Evolutionary conservation across 2,888 invertebrate genomes (phyloP).

Genomic region (Yponomeuta evonymella): DNA sequence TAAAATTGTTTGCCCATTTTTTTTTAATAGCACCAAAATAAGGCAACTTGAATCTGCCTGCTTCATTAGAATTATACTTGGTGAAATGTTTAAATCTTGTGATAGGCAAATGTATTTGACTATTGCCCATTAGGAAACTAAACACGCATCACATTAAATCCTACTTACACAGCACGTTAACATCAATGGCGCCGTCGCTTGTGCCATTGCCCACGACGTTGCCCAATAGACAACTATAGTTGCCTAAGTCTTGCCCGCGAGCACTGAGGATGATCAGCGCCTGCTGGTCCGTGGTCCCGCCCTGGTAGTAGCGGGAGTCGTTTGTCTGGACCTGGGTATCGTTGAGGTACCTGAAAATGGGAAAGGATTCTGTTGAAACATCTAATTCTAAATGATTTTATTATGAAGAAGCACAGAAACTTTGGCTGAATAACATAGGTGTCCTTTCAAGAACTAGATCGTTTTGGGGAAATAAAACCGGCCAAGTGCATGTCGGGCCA

Average conservation of each 20-base stretch:
- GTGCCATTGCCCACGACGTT: constrained; percentile 87
- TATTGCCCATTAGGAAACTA: neutral
- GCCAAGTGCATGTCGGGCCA: too few species aligned
- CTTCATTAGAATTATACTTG: too few species aligned
- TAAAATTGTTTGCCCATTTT: too few species aligned
- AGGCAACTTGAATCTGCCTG: too few species aligned
- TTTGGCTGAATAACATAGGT: too few species aligned
- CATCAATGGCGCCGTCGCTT: constrained; percentile 83
- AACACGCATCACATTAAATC: neutral
- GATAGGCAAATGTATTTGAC: too few species aligned
- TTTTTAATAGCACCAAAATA: too few species aligned
- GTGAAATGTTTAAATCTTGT: too few species aligned
- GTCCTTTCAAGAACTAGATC: too few species aligned
- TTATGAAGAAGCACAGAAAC: too few species aligned
- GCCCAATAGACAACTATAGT: constrained; percentile 87
- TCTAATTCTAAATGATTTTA: too few species aligned
- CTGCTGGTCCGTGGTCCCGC: constrained; percentile 84
- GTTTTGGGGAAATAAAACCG: too few species aligned
- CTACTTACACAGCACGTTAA: constrained; percentile 89
- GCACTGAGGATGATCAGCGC: constrained; percentile 86
- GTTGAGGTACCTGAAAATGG: constrained; percentile 80
- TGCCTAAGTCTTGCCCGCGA: constrained; percentile 86
- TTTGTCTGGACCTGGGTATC: constrained; percentile 74
- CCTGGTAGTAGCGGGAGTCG: constrained; percentile 78
- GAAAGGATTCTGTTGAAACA: constrained; percentile 8